Evolutionary conservation across 2,113 vertebrate genomes (phyloP).

Genomic region (Apteryx owenii): DNA sequence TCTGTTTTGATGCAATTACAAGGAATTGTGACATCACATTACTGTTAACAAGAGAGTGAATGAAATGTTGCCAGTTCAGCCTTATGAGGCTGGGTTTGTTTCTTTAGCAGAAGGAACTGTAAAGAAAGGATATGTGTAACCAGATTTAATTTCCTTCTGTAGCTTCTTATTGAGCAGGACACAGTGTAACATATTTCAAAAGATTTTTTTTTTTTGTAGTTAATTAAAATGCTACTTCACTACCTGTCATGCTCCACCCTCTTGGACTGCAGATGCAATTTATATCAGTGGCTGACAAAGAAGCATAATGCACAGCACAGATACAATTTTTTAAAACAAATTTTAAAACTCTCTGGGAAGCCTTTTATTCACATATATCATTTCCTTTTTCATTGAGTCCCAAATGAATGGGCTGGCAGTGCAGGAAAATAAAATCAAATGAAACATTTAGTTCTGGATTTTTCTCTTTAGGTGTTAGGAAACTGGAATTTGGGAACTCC

Average conservation of each 20-base stretch:
- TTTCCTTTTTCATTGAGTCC: neutral
- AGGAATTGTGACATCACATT: neutral
- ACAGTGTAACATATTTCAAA: neutral
- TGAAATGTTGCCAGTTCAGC: neutral
- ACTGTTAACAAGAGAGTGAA: neutral
- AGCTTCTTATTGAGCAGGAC: neutral
- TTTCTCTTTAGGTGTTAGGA: constrained; percentile 2
- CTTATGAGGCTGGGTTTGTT: neutral
- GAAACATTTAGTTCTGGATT: neutral
- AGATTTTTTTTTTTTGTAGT: neutral
- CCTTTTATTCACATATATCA: neutral
- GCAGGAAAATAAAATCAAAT: constrained; percentile 15
- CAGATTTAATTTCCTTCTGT: neutral
- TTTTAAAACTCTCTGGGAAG: constrained; percentile 25
- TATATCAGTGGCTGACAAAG: neutral
- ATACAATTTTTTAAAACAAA: constrained; percentile 20
- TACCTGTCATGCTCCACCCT: neutral
- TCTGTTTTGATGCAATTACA: neutral
- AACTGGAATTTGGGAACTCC: neutral
- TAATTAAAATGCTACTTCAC: constrained; percentile 29
- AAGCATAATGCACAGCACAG: neutral
- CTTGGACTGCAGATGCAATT: neutral
- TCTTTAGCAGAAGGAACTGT: neutral
- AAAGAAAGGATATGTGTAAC: neutral
- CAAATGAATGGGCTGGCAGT: neutral